Conservation (phyloP, 2,888 invertebrate species). For the Augiades crinisus region DNA sequence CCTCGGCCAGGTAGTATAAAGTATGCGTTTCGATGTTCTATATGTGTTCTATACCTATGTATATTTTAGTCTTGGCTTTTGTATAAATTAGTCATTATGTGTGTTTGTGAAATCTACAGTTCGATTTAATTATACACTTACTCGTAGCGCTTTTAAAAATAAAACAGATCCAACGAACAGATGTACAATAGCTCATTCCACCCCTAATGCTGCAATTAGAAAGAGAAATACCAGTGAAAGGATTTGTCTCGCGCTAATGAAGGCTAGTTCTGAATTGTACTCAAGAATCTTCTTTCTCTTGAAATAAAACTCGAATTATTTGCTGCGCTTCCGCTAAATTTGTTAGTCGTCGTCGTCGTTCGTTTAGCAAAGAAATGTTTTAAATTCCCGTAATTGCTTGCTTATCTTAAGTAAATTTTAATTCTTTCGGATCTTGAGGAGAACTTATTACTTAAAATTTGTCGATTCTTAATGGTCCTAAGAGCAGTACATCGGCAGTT, state of each 20-base stretch:
- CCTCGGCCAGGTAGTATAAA: no score
- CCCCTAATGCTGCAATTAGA: constrained; percentile 70
- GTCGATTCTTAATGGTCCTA: no score
- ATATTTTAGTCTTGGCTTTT: no score
- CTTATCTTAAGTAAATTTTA: no score
- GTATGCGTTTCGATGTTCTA: no score
- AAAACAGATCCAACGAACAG: constrained; percentile 54
- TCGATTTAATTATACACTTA: no score
- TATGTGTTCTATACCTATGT: no score
- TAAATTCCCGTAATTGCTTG: not conserved
- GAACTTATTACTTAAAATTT: no score
- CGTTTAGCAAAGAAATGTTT: not conserved
- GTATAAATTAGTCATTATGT: no score
- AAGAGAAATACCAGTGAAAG: constrained; percentile 58
- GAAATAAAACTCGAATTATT: constrained; percentile 8
- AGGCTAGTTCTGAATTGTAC: not conserved
- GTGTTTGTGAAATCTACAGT: constrained; percentile 38
- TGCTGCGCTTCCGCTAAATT: constrained; percentile 4
- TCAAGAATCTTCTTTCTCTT: constrained; percentile 14
- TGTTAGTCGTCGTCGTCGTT: constrained; percentile 3
- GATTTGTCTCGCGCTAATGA: constrained; percentile 69
- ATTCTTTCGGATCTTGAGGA: no score
- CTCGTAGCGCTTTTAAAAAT: constrained; percentile 56
- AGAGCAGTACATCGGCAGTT: no score
- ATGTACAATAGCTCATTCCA: constrained; percentile 64